Conservation (phyloP, 2,113 vertebrate species). For the Halcyon malimbica region DNA sequence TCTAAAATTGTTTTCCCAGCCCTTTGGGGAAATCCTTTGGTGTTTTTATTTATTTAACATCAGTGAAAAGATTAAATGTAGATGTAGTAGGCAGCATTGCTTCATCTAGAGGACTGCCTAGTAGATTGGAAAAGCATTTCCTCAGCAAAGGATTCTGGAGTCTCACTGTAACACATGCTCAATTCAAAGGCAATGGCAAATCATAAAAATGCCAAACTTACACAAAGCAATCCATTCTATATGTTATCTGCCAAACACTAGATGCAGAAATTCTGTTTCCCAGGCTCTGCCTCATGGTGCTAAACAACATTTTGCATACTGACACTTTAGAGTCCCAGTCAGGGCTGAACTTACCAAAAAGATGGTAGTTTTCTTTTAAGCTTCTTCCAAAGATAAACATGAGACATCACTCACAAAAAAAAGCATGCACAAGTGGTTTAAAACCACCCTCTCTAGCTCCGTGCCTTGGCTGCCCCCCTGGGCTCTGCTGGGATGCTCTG, state of each 20-base stretch:
- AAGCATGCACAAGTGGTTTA: neutral
- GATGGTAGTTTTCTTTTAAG: neutral
- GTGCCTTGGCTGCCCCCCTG: neutral
- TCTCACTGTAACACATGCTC: conserved; percentile 8
- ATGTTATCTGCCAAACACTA: conserved; percentile 29
- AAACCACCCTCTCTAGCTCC: neutral
- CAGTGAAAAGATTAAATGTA: neutral
- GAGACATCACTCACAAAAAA: neutral
- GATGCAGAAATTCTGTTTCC: conserved; percentile 28
- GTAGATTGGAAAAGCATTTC: neutral
- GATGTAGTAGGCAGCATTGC: neutral
- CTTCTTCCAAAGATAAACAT: neutral
- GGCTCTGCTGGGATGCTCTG: neutral
- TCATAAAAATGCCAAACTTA: conserved; percentile 42
- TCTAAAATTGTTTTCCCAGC: neutral
- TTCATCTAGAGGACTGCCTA: neutral
- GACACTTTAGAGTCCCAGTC: neutral
- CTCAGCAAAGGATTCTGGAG: conserved; percentile 15
- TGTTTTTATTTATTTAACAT: neutral
- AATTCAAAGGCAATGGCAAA: conserved; percentile 49
- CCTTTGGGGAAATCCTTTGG: neutral
- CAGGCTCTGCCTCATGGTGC: neutral
- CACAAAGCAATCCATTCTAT: conserved; percentile 18
- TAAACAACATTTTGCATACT: neutral
- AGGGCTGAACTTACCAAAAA: neutral